These are phyloP conservation scores for Artemisiospiza belli DNA, from an alignment of 2,113 vertebrate genomes.

Conservation along the genomic window DNA sequence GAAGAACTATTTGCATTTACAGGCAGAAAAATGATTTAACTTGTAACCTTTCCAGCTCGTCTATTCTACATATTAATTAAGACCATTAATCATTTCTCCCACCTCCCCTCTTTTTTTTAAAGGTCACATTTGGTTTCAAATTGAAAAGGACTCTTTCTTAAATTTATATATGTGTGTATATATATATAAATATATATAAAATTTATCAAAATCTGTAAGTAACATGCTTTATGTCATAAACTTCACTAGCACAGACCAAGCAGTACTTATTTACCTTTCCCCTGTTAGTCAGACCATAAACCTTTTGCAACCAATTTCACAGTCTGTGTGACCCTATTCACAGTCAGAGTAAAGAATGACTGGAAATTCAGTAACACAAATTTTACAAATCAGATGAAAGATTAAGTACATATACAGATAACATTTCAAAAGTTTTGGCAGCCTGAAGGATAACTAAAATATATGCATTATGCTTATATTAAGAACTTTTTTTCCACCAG, in stretches of 20 bases:
- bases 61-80: constrained; percentile 59
- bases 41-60: constrained; percentile 41
- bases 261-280: neutral
- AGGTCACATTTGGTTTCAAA: constrained; percentile 21
- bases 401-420: neutral
- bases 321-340: neutral
- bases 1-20: constrained; percentile 36
- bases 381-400: neutral
- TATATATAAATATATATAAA: neutral
- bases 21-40: constrained; percentile 24
- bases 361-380: neutral
- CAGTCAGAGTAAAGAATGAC: neutral
- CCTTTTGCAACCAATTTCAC: neutral
- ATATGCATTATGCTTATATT: neutral
- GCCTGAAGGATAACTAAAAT: neutral
- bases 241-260: neutral
- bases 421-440: neutral
- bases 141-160: neutral
- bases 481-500: neutral
- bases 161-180: neutral
- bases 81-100: constrained; percentile 35
- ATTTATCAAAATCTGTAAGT: neutral
- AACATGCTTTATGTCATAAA: neutral
- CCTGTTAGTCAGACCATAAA: neutral
- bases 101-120: neutral